Evolutionary conservation across 2,888 invertebrate genomes (phyloP).

Genomic region (Lottia scabra): DNA sequence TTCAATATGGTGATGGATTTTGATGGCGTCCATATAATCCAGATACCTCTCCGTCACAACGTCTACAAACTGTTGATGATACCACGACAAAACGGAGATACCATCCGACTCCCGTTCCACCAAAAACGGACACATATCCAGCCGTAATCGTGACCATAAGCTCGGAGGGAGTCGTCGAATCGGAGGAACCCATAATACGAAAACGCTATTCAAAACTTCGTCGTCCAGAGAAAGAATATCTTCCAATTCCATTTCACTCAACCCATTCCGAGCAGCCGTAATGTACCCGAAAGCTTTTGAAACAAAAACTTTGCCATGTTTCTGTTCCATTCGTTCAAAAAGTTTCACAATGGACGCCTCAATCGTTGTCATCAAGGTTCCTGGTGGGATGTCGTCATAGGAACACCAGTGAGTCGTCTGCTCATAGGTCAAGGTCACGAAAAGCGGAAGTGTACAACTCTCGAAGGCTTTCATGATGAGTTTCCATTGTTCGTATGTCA

Average conservation of each 20-base stretch:
- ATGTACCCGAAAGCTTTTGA: constrained; percentile 50
- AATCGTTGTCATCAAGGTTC: constrained; percentile 37
- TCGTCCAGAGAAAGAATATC: constrained; percentile 62
- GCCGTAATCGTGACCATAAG: constrained; percentile 47
- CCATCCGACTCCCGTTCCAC: constrained; percentile 48
- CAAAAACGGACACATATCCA: constrained; percentile 48
- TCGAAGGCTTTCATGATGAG: constrained; percentile 44
- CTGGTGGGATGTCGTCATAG: constrained; percentile 36
- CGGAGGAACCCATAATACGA: constrained; percentile 49
- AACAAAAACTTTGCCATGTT: constrained; percentile 49
- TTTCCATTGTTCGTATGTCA: constrained; percentile 51
- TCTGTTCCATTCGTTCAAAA: constrained; percentile 50
- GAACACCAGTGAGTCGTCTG: constrained; percentile 53
- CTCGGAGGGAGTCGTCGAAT: constrained; percentile 55
- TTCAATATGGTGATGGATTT: constrained; percentile 53
- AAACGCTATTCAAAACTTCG: constrained; percentile 48
- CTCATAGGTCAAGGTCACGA: constrained; percentile 48
- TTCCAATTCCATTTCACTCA: constrained; percentile 58
- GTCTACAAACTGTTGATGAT: constrained; percentile 50
- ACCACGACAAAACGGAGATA: constrained; percentile 55
- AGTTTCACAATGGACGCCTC: constrained; percentile 47
- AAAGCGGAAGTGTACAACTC: constrained; percentile 49
- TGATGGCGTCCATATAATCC: constrained; percentile 14
- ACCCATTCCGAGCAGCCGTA: constrained; percentile 49
- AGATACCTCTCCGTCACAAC: constrained; percentile 47